Percentiles rank a stretch among this genome's conserved stretches.
phyloP scores from a whole-genome alignment of 2,113 vertebrate genomes.

The Neogale vison region DNA sequence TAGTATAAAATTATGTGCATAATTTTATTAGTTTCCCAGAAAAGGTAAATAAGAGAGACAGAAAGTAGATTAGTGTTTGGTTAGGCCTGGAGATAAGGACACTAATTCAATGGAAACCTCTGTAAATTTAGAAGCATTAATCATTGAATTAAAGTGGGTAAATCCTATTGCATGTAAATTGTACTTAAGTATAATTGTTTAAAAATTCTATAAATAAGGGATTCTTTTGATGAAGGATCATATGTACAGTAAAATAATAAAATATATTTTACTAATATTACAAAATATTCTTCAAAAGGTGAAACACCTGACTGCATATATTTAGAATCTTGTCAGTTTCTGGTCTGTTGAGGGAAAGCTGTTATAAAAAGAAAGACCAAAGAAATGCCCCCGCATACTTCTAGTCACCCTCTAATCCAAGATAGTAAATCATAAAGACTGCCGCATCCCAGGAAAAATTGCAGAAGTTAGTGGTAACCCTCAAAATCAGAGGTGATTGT shows the following conservation, averaged over 20 bases:
- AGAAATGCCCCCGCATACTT: neutral
- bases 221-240: neutral
- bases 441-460: neutral
- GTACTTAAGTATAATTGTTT: neutral
- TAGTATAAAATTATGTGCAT: neutral
- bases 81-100: neutral
- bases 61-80: neutral
- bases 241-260: neutral
- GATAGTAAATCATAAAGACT: neutral
- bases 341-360: neutral
- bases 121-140: neutral
- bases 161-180: neutral
- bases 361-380: neutral
- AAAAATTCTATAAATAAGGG: neutral
- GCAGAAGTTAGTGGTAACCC: neutral
- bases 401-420: neutral
- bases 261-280: neutral
- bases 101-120: neutral
- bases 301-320: neutral
- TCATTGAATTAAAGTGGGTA: neutral
- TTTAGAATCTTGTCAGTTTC: neutral
- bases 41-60: neutral
- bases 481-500: neutral
- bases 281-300: constrained; percentile 2
- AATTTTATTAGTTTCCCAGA: neutral